Conservation (phyloP, 2,113 vertebrate genomes). For the Nyctereutes procyonoides region DNA sequence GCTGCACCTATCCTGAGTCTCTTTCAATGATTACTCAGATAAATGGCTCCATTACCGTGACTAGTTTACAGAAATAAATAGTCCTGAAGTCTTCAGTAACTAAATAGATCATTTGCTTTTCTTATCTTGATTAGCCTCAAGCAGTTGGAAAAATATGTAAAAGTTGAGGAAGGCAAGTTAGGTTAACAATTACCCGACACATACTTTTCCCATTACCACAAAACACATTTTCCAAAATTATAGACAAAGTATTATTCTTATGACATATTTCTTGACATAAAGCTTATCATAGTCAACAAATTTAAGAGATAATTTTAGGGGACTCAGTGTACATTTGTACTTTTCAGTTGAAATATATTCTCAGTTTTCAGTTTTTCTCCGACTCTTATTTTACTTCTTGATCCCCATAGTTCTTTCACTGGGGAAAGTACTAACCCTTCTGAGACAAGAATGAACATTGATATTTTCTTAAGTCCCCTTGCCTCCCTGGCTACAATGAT, state of each 20-base stretch:
- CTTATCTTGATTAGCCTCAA: conserved; percentile 37
- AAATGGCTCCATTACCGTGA: neutral
- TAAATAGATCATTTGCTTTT: conserved; percentile 1
- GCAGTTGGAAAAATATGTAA: neutral
- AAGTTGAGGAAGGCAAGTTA: conserved; percentile 3
- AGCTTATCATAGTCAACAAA: neutral
- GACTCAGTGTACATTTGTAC: neutral
- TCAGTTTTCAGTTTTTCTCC: neutral
- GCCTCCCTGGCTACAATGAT: neutral
- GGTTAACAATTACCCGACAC: neutral
- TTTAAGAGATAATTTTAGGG: neutral
- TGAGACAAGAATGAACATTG: neutral
- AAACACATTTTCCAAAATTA: neutral
- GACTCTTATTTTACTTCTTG: neutral
- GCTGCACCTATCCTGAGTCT: neutral
- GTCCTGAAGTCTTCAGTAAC: neutral
- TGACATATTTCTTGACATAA: neutral
- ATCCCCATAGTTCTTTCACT: neutral
- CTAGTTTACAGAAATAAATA: neutral
- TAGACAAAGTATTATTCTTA: neutral
- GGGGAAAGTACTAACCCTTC: neutral
- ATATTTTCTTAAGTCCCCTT: neutral
- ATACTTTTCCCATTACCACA: neutral
- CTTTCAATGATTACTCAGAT: neutral
- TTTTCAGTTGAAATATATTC: neutral